Percentiles rank a stretch among this genome's conserved stretches.
phyloP scores from a whole-genome alignment of 2,797 vertebrate genomes.

The Hypotaenidia okinawae region DNA sequence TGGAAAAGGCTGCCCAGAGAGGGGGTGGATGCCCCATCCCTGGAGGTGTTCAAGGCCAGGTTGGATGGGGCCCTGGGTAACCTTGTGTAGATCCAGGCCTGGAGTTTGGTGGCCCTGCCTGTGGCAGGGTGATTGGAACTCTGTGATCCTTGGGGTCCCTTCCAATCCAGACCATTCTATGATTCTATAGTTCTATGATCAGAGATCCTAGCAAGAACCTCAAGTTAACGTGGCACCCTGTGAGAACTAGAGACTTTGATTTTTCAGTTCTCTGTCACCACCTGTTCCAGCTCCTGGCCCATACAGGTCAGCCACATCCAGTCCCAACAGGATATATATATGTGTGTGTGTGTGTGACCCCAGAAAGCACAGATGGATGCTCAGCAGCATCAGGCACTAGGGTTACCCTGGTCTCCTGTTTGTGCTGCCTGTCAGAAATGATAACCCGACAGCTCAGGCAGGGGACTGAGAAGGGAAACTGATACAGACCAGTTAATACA shows the following conservation, averaged over 20 bases:
- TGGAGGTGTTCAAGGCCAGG: too few species aligned
- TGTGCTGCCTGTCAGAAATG: slow-evolving; percentile 14
- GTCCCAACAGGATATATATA: too few species aligned
- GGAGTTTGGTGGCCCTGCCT: too few species aligned
- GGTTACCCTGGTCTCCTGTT: not conserved
- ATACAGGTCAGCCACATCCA: not conserved
- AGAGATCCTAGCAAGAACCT: not conserved
- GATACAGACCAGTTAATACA: slow-evolving; percentile 11
- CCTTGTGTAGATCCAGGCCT: too few species aligned
- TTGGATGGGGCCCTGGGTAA: too few species aligned
- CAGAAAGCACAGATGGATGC: not conserved
- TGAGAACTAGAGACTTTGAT: not conserved
- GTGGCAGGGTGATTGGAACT: too few species aligned
- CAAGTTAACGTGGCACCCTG: not conserved
- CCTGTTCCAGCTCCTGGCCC: not conserved
- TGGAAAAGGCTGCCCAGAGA: too few species aligned
- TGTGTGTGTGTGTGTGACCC: not conserved
- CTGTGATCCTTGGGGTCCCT: too few species aligned
- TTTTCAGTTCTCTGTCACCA: not conserved
- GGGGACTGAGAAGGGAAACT: not conserved
- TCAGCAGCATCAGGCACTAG: not conserved
- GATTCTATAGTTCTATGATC: too few species aligned
- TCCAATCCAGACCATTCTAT: too few species aligned
- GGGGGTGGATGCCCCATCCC: too few species aligned
- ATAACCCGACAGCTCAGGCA: not conserved